phyloP scores from a whole-genome alignment of 2,797 vertebrate genomes.

The Periophthalmus magnuspinnatus region DNA sequence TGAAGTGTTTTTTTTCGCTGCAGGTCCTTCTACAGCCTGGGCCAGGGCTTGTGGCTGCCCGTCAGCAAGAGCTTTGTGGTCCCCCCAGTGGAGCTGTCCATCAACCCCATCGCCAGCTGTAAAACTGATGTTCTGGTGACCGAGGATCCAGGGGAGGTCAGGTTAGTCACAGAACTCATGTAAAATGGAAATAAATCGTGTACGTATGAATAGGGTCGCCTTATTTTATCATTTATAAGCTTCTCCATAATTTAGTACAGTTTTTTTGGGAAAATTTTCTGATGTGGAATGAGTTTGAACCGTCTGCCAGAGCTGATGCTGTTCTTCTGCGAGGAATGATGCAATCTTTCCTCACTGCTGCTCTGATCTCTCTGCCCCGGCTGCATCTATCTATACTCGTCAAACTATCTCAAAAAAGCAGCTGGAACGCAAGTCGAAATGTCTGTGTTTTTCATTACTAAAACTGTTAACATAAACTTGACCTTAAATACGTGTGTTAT shows the following conservation, averaged over 20 bases:
- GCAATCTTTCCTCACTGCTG: too few species aligned
- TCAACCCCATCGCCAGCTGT: slow-evolving; percentile 97
- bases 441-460: background rate
- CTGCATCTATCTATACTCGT: too few species aligned
- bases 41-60: slow-evolving; percentile 97
- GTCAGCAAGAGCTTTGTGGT: slow-evolving; percentile 99
- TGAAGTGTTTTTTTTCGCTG: slow-evolving; percentile 31
- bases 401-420: too few species aligned
- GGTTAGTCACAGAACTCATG: slow-evolving; percentile 79
- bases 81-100: slow-evolving; percentile 94
- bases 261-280: too few species aligned
- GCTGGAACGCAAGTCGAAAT: background rate
- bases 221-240: background rate
- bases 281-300: background rate
- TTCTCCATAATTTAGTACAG: background rate
- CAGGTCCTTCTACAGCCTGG: slow-evolving; percentile 96
- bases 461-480: background rate
- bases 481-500: background rate
- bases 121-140: slow-evolving; percentile 97
- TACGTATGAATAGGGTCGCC: background rate
- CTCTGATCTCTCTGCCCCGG: too few species aligned
- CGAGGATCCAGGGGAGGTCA: slow-evolving; percentile 95
- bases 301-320: background rate
- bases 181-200: background rate
- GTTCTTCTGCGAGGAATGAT: too few species aligned